Evolutionary conservation across 2,888 invertebrate species (phyloP).

Genomic region (Ichneumoninae sp.): DNA sequence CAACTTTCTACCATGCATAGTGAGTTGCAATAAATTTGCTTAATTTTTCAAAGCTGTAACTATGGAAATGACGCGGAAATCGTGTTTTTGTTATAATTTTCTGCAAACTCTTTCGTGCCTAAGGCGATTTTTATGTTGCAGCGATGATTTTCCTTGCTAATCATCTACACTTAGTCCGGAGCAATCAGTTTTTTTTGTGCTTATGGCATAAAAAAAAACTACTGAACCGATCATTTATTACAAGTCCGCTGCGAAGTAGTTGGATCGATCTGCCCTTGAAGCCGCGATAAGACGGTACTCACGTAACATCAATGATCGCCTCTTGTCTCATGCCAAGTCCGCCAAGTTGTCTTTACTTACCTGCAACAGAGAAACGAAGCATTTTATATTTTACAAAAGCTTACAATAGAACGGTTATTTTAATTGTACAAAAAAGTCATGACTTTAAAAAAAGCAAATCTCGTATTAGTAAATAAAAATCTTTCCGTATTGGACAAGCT

Average conservation of each 20-base stretch:
- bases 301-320: neutral
- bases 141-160: too few species aligned
- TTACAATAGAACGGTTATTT: neutral
- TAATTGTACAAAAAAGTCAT: neutral
- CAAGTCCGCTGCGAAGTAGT: neutral
- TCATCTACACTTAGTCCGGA: too few species aligned
- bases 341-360: conserved; percentile 23
- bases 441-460: neutral
- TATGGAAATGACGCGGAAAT: too few species aligned
- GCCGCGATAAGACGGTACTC: conserved; percentile 4
- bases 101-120: too few species aligned
- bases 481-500: neutral
- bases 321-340: neutral
- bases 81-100: too few species aligned
- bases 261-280: conserved; percentile 5
- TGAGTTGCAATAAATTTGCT: too few species aligned
- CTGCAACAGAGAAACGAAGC: conserved; percentile 40
- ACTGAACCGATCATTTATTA: neutral
- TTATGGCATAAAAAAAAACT: too few species aligned
- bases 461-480: neutral
- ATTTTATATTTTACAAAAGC: neutral
- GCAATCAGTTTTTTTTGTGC: too few species aligned
- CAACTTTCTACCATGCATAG: too few species aligned
- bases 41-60: too few species aligned
- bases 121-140: too few species aligned